Evolutionary conservation across 2,113 vertebrate genomes (phyloP), one percentile per base, ranked within the genome.

Genomic region (Platanista minor): DNA sequence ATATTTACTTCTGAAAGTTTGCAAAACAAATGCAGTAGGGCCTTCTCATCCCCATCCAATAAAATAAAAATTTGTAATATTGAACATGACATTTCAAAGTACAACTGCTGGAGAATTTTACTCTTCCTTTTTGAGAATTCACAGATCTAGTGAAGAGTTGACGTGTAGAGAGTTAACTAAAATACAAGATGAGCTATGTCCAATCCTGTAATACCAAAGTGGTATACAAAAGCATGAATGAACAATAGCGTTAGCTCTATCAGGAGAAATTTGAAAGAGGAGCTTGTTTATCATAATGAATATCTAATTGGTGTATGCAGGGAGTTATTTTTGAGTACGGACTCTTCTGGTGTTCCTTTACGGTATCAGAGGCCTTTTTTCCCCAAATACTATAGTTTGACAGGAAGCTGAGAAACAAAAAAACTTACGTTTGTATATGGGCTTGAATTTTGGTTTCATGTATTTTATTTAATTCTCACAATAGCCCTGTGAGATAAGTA

Each of bases 121-220:
- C 23, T 97, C 18, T 82, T 81, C 31, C 27, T 18, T 93, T 96
- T 94, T 91, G 78, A 85, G 81, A 97, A 86, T 87, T 87, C 43
- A 46, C 41, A 61, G 49, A 64, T 90, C 11, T 72, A 86, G 29
- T 93, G 52, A 90, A 86, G 39, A 94, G 29, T 39, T 66, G 69
- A 90, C 15, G 33, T 21, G 8, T 96, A 14, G 20, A 61, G 54
- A 85, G 17, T 92, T 66, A 43, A 49, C 54, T 69, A 31, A 83
- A 74, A 69, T 57, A 87, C 69, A 85, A n/a, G 43, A 59, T 41
- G 62, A 74, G 13, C 39, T 36, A 15, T 94, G 29, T 91, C 46
- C 46, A 87, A 25, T 52, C 49, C 81, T 96, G 1, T 84, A 46
- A 49, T 74, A 74, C 29, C 90, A 90, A 52, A 96, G 67, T n/a